phyloP scores from a whole-genome alignment of 2,113 vertebrate species.

The Pontoporia blainvillei region DNA sequence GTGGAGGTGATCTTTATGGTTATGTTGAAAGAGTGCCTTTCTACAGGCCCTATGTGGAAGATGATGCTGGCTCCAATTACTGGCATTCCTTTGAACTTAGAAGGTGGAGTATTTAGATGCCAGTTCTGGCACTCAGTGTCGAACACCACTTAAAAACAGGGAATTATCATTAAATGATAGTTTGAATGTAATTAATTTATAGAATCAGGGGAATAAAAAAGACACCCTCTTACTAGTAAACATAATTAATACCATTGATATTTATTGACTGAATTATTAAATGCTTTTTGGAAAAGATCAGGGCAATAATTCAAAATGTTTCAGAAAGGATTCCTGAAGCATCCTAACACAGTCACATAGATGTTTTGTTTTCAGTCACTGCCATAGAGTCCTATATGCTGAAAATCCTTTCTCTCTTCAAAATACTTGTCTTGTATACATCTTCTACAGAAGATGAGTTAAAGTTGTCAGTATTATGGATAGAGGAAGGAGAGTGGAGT shows the following conservation, averaged over 20 bases:
- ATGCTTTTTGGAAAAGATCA: slow-evolving; percentile 16
- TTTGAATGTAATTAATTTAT: background rate
- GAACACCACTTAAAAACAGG: background rate
- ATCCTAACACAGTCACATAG: background rate
- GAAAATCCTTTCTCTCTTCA: background rate
- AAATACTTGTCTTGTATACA: background rate
- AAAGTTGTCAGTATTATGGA: background rate
- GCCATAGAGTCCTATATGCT: background rate
- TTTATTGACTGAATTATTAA: background rate
- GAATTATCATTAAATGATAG: background rate
- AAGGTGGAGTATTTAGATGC: background rate
- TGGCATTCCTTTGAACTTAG: slow-evolving; percentile 1
- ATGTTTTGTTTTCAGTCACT: slow-evolving; percentile 22
- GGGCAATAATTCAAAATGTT: background rate
- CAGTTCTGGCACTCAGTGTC: background rate
- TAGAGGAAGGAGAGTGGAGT: background rate
- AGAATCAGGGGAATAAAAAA: background rate
- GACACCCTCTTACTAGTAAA: background rate
- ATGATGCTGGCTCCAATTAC: background rate
- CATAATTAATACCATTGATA: background rate
- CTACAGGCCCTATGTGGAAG: background rate
- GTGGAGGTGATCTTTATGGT: background rate
- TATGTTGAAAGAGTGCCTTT: background rate
- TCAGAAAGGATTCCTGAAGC: background rate
- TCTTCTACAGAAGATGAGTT: background rate